Evolutionary conservation across 37 sponge, comb jelly and placozoan species (phyloP).

Genomic region (Crambe crambe): DNA sequence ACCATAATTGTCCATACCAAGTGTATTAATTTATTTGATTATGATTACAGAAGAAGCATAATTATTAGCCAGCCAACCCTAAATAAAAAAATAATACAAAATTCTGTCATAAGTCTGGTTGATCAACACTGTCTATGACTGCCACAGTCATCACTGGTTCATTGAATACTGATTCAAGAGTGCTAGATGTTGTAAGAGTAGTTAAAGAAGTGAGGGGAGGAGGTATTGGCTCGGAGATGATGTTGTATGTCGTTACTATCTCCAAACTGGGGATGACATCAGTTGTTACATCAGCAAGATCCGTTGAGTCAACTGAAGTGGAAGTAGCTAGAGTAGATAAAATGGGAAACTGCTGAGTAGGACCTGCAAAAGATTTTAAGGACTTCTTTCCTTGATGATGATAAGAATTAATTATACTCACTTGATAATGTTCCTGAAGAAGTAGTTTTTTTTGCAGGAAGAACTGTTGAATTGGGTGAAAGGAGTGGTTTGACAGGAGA

Average conservation of each 20-base stretch:
- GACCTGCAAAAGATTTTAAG: not conserved
- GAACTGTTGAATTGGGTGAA: conserved; percentile 7
- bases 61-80: too few species aligned
- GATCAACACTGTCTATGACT: conserved; percentile 22
- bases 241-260: conserved; percentile 49
- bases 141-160: conserved; percentile 72
- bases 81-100: not conserved
- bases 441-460: not conserved
- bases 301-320: not conserved
- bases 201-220: conserved; percentile 59
- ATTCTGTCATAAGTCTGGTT: not conserved
- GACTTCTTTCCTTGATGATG: too few species aligned
- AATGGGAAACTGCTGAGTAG: conserved; percentile 20
- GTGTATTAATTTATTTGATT: not conserved
- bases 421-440: not conserved
- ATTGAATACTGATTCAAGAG: conserved; percentile 71
- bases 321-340: conserved; percentile 22
- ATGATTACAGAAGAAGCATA: not conserved
- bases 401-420: too few species aligned
- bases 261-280: conserved; percentile 15
- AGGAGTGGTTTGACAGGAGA: conserved; percentile 65
- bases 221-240: conserved; percentile 49
- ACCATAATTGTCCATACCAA: not conserved
- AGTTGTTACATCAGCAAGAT: conserved; percentile 31
- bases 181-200: conserved; percentile 52